These are phyloP conservation scores for Trissolcus brochymenae DNA, from an alignment of 2,888 invertebrate genomes.

Conservation along the genomic window DNA sequence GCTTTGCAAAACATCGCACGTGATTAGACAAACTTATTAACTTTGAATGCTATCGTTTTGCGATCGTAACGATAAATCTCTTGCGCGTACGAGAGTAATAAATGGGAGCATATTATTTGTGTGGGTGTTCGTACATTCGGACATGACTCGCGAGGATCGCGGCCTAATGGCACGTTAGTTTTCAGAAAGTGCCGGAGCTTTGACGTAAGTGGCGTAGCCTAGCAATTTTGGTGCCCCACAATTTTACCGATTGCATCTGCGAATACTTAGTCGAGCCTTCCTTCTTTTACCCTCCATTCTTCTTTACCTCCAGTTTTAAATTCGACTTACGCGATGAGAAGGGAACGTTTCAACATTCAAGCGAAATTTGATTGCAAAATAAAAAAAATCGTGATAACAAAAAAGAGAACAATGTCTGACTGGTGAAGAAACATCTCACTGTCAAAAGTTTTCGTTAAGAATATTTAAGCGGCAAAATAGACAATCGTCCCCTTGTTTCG, in stretches of 20 bases:
- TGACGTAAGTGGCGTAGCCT: constrained; percentile 63
- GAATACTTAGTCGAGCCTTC: constrained; percentile 57
- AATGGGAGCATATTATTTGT: constrained; percentile 47
- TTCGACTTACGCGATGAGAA: constrained; percentile 22
- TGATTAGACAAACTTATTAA: constrained; percentile 48
- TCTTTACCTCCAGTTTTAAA: constrained; percentile 28
- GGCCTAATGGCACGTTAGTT: constrained; percentile 63
- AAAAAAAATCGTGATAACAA: background rate
- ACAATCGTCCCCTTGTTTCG: constrained; percentile 18
- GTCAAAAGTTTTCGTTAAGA: no score
- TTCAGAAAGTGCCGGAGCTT: constrained; percentile 61
- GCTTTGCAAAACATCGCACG: constrained; percentile 16
- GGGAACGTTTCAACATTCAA: background rate
- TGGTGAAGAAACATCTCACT: no score
- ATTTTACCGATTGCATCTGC: constrained; percentile 68
- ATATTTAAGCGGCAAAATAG: background rate
- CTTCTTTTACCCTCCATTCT: constrained; percentile 51
- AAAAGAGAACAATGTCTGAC: no score
- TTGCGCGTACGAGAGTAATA: constrained; percentile 36
- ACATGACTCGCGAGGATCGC: constrained; percentile 50
- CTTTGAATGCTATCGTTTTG: constrained; percentile 41
- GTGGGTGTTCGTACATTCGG: constrained; percentile 54
- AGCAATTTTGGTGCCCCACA: constrained; percentile 71
- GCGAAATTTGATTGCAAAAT: background rate
- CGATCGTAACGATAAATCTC: constrained; percentile 45